These are phyloP conservation scores for Lithosia quadra DNA, from an alignment of 2,888 invertebrate species.

Conservation along the genomic window DNA sequence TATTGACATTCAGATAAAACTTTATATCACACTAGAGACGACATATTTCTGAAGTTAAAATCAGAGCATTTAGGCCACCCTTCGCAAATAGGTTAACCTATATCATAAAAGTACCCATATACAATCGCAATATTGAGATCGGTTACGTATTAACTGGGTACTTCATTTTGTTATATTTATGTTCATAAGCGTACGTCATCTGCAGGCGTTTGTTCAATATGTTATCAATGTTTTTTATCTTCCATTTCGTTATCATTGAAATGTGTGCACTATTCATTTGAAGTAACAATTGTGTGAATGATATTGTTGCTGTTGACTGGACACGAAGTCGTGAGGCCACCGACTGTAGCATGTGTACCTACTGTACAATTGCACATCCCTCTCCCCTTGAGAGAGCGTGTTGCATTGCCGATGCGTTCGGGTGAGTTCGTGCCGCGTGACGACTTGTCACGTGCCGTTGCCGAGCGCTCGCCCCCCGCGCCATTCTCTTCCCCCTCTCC, in stretches of 20 bases:
- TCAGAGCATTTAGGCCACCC: slow-evolving; percentile 17
- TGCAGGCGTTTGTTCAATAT: background rate
- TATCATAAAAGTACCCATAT: slow-evolving; percentile 2
- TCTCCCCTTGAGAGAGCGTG: slow-evolving; percentile 44
- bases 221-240: slow-evolving; percentile 3
- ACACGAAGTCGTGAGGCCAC: slow-evolving; percentile 7
- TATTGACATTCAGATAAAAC: slow-evolving; percentile 72
- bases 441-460: slow-evolving; percentile 68
- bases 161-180: slow-evolving; percentile 3
- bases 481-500: slow-evolving; percentile 24
- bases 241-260: slow-evolving; percentile 6
- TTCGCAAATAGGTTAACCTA: slow-evolving; percentile 18
- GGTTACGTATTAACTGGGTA: background rate
- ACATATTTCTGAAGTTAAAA: slow-evolving; percentile 40
- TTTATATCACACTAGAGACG: slow-evolving; percentile 50
- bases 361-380: slow-evolving; percentile 32
- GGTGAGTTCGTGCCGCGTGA: slow-evolving; percentile 64
- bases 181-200: background rate
- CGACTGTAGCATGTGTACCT: slow-evolving; percentile 12
- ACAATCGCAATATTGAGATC: slow-evolving; percentile 11
- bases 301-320: background rate
- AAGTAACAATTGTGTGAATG: slow-evolving; percentile 11
- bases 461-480: slow-evolving; percentile 38
- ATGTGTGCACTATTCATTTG: background rate
- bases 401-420: slow-evolving; percentile 60